Evolutionary conservation across 2,888 invertebrate genomes (phyloP), one percentile per base, ranked within the genome.

Genomic region (Amphiduros pacificus): DNA sequence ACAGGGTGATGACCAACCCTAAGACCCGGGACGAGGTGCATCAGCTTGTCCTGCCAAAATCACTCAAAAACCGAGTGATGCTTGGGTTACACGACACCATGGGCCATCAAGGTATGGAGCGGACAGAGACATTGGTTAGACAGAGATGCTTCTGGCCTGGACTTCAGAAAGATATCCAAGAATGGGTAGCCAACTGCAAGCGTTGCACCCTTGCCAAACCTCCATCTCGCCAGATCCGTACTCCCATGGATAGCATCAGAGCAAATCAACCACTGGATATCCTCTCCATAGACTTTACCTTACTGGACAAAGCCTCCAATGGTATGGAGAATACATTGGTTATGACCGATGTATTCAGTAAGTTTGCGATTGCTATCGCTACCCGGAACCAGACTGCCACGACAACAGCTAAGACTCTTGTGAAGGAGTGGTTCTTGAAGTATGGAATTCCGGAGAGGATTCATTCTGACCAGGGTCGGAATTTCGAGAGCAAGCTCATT

Each of bases 201-300:
- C n/a, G 44, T 20, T 44, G 44, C 22, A 11, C 44, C 44, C 44
- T 44, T n/a, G 44, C 44, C n/a, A 44, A 44, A 44, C 44, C 44
- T 11, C 44, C 44, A 44, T 6, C 4, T 44, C 44, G 44, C 44
- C n/a, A 44, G 4, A 22, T 44, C n/a, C 5, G 44, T n/a, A 44
- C n/a, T 5, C 44, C 44, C 6, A 5, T 44, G 44, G 44, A 22
- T 20, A 44, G 44, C n/a, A 44, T 44, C 6, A 20, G 20, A 9
- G 44, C 44, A 5, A 44, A 22, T 22, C 5, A 22, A 44, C 44
- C 44, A 4, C 44, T 44, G n/a, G 36, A 36, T 11, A 17, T 36
- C 11, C 36, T 36, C 9, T 9, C 36, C 9, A 36, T 36, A 36
- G 36, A 36, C 36, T 36, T 36, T 36, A 36, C 36, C 36, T 17